Base-by-base conservation (phyloP, 2,113 vertebrate genomes). In the Agelaius phoeniceus region DNA sequence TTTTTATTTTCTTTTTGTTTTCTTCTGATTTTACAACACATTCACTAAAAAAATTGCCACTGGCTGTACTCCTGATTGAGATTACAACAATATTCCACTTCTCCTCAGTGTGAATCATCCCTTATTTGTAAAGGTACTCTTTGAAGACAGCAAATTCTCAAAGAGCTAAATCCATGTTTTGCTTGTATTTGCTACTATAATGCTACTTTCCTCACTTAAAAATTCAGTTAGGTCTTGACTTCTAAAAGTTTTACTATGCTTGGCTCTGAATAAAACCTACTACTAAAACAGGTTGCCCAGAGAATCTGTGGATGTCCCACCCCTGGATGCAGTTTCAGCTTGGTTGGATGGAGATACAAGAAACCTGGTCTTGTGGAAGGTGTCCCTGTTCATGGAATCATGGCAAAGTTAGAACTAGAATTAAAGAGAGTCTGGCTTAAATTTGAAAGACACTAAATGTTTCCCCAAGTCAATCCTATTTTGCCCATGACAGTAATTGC, bases 321-420 rank as follows among this genome's bases (percentile, higher is more conserved):
- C 3, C 23, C 15, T 24, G 33, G 15, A 30, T 59, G 37, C 2
- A 0, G 5, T 33, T n/a, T 37, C 12, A 3, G 6, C 10, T 0
- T 0, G 0, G 23, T 1, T 59, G 22, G 15, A 26, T 39, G 15
- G 20, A 74, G 23, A 8, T 33, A 4, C 11, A 23, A 37, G 59
- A 13, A 66, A 5, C 7, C 16, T 58, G 43, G 12, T 37, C 18
- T 51, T 33, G 27, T 16, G 27, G 27, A 81, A 66, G 4, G 10
- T 44, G 33, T 66, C 33, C 15, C 44, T 58, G 31, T 5, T 23
- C 10, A 11, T 16, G 5, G 52, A 15, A 59, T 7, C 0, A 3
- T 9, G 10, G 51, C 12, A 39, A 49, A 66, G 17, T 58, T 37
- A 73, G 27, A 44, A 37, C 8, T 28, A 67, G 15, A 66, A 44